Base-by-base conservation (phyloP, 2,113 vertebrate species). In the Erinaceus europaeus region DNA sequence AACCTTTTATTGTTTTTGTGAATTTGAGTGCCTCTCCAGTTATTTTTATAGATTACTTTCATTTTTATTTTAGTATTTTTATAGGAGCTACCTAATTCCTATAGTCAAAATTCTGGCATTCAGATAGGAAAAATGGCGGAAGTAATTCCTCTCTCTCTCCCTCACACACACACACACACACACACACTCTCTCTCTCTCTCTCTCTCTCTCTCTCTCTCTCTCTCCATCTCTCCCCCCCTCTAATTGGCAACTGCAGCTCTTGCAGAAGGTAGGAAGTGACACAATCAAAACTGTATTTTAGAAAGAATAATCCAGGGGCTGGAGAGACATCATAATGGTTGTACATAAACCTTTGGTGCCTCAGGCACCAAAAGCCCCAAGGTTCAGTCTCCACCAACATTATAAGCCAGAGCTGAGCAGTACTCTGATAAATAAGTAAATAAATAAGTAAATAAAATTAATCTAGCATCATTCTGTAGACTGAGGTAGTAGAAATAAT, bases 21-120 rank as follows among this genome's bases (percentile, higher is more conserved):
- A 89, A 78, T 52, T 88, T 2, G n/a, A 91, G 82, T 77, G 74
- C 18, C 44, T 90, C 61, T 79, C 75, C 85, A 89, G 91, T 84
- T 89, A 92, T 92, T 94, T 95, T 94, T 94, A 92, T 89, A 89
- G 89, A 86, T n/a, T n/a, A n/a, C n/a, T n/a, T n/a, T n/a, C n/a
- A n/a, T n/a, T n/a, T n/a, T n/a, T n/a, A n/a, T n/a, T n/a, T n/a
- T n/a, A n/a, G n/a, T n/a, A n/a, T n/a, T n/a, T n/a, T n/a, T n/a
- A 57, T 40, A 36, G 59, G 52, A 94, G 73, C 82, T 88, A 84
- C 68, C 62, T 84, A 52, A 75, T 69, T 86, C 79, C 50, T 78
- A 11, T 13, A 90, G 78, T 84, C 73, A 90, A 88, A 69, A 52
- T 83, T 87, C 82, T 94, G 95, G 94, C 95, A 94, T 34, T 27